These are phyloP conservation scores for Salvelinus namaycush DNA, from an alignment of 2,113 vertebrate genomes.

Conservation along the genomic window DNA sequence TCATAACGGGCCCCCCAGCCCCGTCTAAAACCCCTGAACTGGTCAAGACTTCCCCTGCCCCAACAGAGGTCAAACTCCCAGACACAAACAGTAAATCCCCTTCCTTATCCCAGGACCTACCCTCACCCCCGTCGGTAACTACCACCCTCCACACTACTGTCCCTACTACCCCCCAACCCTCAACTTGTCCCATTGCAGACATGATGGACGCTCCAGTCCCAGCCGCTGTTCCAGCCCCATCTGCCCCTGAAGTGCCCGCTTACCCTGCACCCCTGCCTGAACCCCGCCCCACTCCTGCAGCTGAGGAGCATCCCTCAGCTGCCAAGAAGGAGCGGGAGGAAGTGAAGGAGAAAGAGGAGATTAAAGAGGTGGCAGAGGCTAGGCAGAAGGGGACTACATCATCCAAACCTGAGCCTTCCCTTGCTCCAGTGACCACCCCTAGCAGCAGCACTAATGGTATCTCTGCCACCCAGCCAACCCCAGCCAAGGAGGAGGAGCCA, in stretches of 20 bases:
- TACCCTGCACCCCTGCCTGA: conserved; percentile 75
- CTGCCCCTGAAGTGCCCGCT: conserved; percentile 66
- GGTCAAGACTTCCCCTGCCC: not conserved
- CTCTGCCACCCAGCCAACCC: conserved; percentile 6
- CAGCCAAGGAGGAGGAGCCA: conserved; percentile 42
- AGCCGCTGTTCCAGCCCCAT: conserved; percentile 35
- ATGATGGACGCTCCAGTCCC: conserved; percentile 55
- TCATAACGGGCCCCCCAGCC: conserved; percentile 46
- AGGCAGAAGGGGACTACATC: conserved; percentile 27
- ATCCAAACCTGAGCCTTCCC: conserved; percentile 8
- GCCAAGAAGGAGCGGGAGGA: conserved; percentile 6
- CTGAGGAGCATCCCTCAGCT: conserved; percentile 58
- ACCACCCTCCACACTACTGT: conserved; percentile 61
- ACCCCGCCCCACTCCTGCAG: conserved; percentile 51
- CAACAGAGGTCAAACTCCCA: conserved; percentile 41
- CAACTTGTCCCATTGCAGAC: conserved; percentile 56
- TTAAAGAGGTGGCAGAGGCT: not conserved
- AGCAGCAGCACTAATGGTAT: conserved; percentile 73
- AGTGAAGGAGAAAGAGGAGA: conserved; percentile 16
- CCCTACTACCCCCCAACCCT: conserved; percentile 49
- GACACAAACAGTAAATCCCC: conserved; percentile 57
- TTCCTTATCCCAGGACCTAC: conserved; percentile 45
- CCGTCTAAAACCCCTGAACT: conserved; percentile 71
- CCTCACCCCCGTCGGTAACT: conserved; percentile 45
- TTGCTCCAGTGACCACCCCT: not conserved